Evolutionary conservation across 2,888 invertebrate genomes (phyloP).

Genomic region (Caenorhabditis angaria): DNA sequence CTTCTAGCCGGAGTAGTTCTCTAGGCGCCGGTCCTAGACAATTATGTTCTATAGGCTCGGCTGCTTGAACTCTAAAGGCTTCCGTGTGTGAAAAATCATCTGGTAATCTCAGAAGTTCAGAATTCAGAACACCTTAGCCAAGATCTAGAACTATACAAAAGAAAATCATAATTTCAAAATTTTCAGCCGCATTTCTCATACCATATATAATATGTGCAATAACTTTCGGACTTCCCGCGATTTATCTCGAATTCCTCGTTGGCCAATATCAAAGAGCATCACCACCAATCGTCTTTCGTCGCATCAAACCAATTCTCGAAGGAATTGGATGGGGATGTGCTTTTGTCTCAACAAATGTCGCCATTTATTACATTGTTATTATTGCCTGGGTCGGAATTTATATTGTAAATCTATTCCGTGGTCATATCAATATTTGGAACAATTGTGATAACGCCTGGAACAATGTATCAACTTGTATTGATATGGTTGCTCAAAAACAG

Average conservation of each 20-base stretch:
- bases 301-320: slow-evolving; percentile 34
- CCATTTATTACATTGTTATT: slow-evolving; percentile 66
- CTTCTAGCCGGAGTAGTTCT: no score
- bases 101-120: no score
- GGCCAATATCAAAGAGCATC: slow-evolving; percentile 63
- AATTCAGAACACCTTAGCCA: no score
- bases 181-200: slow-evolving; percentile 72
- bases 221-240: slow-evolving; percentile 72
- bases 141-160: no score
- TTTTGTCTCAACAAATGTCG: slow-evolving; percentile 83
- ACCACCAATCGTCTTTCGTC: slow-evolving; percentile 27
- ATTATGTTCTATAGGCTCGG: no score
- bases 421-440: slow-evolving; percentile 36
- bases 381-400: slow-evolving; percentile 65
- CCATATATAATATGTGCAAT: slow-evolving; percentile 72
- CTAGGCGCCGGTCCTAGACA: no score
- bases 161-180: not conserved
- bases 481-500: slow-evolving; percentile 19
- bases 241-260: slow-evolving; percentile 72
- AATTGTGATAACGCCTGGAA: slow-evolving; percentile 47
- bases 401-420: slow-evolving; percentile 36
- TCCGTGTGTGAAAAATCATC: no score
- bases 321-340: slow-evolving; percentile 90
- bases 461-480: slow-evolving; percentile 13
- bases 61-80: no score